Evolutionary conservation across 2,797 vertebrate genomes (phyloP), one percentile per base, ranked within the genome.

Genomic region (Spheniscus humboldti): DNA sequence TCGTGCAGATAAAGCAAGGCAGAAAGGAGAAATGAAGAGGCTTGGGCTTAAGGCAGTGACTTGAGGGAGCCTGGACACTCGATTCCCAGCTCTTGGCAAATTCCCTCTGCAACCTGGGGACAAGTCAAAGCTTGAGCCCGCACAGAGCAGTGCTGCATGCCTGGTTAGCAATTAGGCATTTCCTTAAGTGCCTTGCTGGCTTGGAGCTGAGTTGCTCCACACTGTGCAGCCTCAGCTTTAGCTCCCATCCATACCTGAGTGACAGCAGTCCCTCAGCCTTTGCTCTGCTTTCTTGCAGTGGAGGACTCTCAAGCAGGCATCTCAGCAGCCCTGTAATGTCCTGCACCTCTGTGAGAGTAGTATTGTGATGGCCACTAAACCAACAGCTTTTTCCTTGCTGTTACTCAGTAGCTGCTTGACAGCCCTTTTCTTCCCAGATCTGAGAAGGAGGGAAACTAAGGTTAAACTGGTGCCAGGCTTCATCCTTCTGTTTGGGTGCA

Each of bases 321-420:
- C 55, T 18, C 41, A 11, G 37, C 73, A 83, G 59, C n/a, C 10
- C 53, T 20, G 23, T 20, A 22, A 8, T 1, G 0, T 39, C 72
- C 35, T 33, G 41, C 35, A 11, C 28, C 60, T 39, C 16, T 0
- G 0, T 8, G 53, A 59, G 27, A 52, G 41, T 0, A 5, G 52
- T 7, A 13, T 6, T 3, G 25, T 3, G 39, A 13, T 7, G 66
- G 53, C 39, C 37, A 2, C 30, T 19, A 25, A 31, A 24, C 35
- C 43, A 39, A 3, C 20, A 39, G 60, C 62, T 47, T 50, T 63
- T n/a, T 59, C 41, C 77, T 24, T 19, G 45, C 79, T 55, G 15
- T 41, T 64, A 23, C 48, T 39, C 30, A 2, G 0, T 22, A n/a
- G 48, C 84, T 72, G 39, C 60, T 48, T 30, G n/a, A 22, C 35